Evolutionary conservation across 1,140 invertebrate species (phyloP).

Genomic region (Homalodisca vitripennis): DNA sequence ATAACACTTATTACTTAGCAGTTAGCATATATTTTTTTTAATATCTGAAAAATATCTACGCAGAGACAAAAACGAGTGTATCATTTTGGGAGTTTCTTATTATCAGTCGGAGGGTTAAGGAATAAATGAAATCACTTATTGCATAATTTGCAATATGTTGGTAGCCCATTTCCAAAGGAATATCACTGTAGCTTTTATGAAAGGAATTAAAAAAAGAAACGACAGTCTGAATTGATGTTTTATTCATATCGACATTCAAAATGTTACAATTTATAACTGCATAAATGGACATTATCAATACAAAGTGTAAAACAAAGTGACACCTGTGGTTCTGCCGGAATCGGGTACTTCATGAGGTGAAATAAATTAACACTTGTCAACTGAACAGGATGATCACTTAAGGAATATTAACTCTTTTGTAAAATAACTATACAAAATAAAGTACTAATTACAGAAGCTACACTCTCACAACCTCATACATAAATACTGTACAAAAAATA

Average conservation of each 20-base stretch:
- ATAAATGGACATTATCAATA: not conserved
- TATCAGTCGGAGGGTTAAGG: too few species aligned
- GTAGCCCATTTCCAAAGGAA: not conserved
- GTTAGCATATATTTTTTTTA: too few species aligned
- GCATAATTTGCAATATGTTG: not conserved
- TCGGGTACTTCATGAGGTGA: not conserved
- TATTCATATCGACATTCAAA: slow-evolving; percentile 31
- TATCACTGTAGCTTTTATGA: not conserved
- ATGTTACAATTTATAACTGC: slow-evolving; percentile 22
- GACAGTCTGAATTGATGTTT: not conserved
- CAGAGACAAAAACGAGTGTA: too few species aligned
- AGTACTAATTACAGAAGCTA: slow-evolving; percentile 23
- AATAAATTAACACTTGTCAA: slow-evolving; percentile 19
- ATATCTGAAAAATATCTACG: too few species aligned
- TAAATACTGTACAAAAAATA: slow-evolving; percentile 32
- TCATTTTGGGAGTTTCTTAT: too few species aligned
- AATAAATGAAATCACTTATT: not conserved
- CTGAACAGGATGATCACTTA: not conserved
- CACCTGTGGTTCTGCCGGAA: too few species aligned
- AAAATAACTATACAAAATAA: not conserved
- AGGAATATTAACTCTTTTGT: not conserved
- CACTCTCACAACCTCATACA: slow-evolving; percentile 29
- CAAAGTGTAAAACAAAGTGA: not conserved
- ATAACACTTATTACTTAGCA: too few species aligned
- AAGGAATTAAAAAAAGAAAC: not conserved